Evolutionary conservation across 2,797 vertebrate species (phyloP).

Genomic region (Gadopsis bispinosus): DNA sequence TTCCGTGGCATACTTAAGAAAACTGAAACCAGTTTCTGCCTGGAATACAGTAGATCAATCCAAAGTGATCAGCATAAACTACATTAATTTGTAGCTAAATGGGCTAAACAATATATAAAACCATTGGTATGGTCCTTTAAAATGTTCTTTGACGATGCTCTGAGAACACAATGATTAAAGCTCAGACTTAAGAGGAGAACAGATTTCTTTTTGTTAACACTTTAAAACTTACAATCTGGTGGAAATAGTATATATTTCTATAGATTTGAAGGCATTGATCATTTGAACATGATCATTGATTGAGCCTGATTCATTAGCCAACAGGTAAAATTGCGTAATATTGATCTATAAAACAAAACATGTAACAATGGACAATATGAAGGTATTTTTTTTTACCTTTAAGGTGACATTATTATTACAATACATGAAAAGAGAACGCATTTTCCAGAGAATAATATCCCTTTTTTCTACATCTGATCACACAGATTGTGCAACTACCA

Average conservation of each 20-base stretch:
- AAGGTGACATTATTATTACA: neutral
- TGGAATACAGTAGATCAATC: neutral
- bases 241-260: neutral
- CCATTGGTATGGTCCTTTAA: neutral
- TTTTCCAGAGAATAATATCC: neutral
- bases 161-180: neutral
- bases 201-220: neutral
- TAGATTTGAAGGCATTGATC: neutral
- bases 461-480: neutral
- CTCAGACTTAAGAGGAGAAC: neutral
- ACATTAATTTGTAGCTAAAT: neutral
- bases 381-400: neutral
- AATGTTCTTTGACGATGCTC: neutral
- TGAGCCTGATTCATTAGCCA: neutral
- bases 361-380: neutral
- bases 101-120: neutral
- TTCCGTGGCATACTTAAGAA: neutral
- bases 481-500: neutral
- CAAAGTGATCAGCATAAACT: neutral
- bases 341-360: neutral
- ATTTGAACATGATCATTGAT: neutral
- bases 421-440: neutral
- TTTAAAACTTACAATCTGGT: neutral
- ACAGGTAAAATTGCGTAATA: neutral
- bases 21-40: neutral